A percentile compares a stretch with the other conserved stretches of the same genome.
Evolutionary conservation across 1,140 invertebrate species (phyloP).

Genomic region (Neoseiulus cucumeris): DNA sequence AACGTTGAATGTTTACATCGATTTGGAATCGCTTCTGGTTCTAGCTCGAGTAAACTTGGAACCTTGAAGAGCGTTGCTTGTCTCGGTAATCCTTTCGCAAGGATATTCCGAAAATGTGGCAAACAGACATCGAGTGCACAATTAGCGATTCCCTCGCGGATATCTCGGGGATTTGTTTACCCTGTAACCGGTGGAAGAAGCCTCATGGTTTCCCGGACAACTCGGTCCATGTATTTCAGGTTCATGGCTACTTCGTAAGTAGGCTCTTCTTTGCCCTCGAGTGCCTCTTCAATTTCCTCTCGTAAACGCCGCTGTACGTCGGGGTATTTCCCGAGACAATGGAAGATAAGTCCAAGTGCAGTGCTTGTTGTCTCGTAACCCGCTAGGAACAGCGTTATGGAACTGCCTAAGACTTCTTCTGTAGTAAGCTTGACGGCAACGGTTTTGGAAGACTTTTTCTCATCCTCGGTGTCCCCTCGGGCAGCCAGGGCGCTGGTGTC

Average conservation of each 20-base stretch:
- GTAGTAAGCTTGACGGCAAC: not conserved
- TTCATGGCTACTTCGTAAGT: not conserved
- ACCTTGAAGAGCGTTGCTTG: too few relatives aligned
- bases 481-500: too few relatives aligned
- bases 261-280: not conserved
- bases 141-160: too few relatives aligned
- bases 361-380: not conserved
- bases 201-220: not conserved
- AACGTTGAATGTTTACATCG: too few relatives aligned
- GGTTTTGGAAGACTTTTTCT: too few relatives aligned
- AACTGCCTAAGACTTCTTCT: not conserved
- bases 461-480: too few relatives aligned
- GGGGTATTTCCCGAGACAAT: not conserved
- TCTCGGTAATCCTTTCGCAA: too few relatives aligned
- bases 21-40: too few relatives aligned
- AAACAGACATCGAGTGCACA: too few relatives aligned
- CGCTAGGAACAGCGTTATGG: not conserved
- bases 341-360: not conserved
- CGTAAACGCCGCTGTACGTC: not conserved
- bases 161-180: not conserved
- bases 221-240: not conserved
- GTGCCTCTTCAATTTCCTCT: not conserved
- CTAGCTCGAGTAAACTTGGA: too few relatives aligned
- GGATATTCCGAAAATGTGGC: too few relatives aligned
- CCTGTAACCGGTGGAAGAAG: not conserved